Evolutionary conservation across 2,113 vertebrate species (phyloP).

Genomic region (Onychostoma macrolepis): DNA sequence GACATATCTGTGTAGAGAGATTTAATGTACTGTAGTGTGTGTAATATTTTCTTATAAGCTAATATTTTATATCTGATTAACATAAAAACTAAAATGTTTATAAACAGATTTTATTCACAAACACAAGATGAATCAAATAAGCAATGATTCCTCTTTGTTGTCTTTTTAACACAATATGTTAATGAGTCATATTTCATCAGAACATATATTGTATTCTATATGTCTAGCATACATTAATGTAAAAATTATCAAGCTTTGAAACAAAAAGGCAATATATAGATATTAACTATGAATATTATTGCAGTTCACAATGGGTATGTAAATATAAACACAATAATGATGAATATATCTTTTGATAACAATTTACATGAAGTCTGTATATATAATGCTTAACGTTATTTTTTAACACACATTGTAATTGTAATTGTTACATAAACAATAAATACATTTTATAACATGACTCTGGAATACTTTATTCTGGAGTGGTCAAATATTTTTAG

Average conservation of each 20-base stretch:
- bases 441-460: neutral
- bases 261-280: slow-evolving; percentile 55
- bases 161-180: slow-evolving; percentile 75
- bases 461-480: neutral
- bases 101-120: slow-evolving; percentile 77
- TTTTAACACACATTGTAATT: neutral
- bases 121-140: slow-evolving; percentile 67
- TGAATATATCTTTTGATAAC: slow-evolving; percentile 43
- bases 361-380: slow-evolving; percentile 39
- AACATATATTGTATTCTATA: slow-evolving; percentile 65
- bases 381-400: neutral
- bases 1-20: neutral
- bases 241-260: slow-evolving; percentile 61
- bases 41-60: neutral
- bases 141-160: slow-evolving; percentile 59
- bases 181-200: slow-evolving; percentile 71
- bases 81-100: slow-evolving; percentile 13
- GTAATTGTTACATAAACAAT: neutral
- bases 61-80: neutral
- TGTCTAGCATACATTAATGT: slow-evolving; percentile 67
- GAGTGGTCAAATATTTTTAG: neutral
- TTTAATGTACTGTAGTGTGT: neutral
- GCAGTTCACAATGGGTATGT: slow-evolving; percentile 67
- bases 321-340: slow-evolving; percentile 65
- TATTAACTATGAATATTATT: slow-evolving; percentile 71